These are phyloP conservation scores for Oreochromis grahami DNA, from an alignment of 2,797 vertebrate genomes.

Conservation along the genomic window DNA sequence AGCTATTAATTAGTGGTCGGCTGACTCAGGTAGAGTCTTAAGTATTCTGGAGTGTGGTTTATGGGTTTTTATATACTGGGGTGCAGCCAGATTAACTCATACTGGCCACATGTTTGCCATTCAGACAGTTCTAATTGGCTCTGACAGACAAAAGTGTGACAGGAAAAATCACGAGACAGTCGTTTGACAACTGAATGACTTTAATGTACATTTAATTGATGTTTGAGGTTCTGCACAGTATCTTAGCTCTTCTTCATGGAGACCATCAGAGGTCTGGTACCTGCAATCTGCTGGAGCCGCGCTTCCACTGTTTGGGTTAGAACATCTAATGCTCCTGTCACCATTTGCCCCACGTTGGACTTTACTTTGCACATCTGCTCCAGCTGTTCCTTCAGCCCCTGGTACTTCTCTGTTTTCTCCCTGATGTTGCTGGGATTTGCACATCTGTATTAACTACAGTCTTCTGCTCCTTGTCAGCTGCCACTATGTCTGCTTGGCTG, in stretches of 20 bases:
- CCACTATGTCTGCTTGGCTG: background rate
- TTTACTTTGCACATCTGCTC: background rate
- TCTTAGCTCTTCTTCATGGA: background rate
- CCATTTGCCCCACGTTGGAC: background rate
- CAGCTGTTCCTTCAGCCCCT: background rate
- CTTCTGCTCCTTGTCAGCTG: background rate
- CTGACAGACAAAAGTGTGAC: background rate
- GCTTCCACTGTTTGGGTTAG: background rate
- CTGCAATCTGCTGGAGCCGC: background rate
- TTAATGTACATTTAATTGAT: background rate
- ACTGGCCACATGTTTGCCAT: constrained; percentile 34
- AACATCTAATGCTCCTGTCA: background rate
- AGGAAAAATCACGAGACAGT: background rate
- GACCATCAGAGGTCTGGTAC: background rate
- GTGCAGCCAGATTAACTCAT: constrained; percentile 16
- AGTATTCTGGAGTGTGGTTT: constrained; percentile 53
- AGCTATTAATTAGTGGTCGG: constrained; percentile 79
- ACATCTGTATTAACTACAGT: background rate
- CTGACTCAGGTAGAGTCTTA: constrained; percentile 67
- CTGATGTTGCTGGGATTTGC: background rate
- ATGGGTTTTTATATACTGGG: constrained; percentile 39
- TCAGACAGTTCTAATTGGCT: constrained; percentile 20
- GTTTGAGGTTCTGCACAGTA: background rate
- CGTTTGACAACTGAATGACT: background rate
- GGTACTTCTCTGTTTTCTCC: background rate